These are phyloP conservation scores for Lutraria rhynchaena DNA, from an alignment of 1,140 invertebrate species.

Conservation along the genomic window DNA sequence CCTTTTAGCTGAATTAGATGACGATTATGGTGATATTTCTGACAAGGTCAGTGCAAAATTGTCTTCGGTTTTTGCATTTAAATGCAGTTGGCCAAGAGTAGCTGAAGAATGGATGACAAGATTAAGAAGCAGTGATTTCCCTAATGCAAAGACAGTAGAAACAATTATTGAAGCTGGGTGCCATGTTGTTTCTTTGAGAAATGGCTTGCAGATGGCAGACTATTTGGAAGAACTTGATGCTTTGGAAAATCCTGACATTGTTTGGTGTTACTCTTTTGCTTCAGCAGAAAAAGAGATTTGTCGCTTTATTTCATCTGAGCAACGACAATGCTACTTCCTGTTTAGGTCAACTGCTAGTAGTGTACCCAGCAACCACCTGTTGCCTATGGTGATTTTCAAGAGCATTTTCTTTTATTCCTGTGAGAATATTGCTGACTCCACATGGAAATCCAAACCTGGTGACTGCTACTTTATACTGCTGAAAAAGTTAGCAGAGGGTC, in stretches of 20 bases:
- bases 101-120: constrained; percentile 4
- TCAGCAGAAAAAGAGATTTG: constrained; percentile 25
- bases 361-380: not conserved
- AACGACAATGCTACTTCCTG: constrained; percentile 11
- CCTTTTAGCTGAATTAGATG: not conserved
- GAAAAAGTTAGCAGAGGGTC: constrained; percentile 1
- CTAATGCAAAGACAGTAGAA: not conserved
- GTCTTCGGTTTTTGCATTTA: not conserved
- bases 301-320: not conserved
- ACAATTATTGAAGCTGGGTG: not conserved
- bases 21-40: not conserved
- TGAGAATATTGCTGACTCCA: constrained; percentile 11
- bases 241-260: not conserved
- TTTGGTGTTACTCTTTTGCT: constrained; percentile 26
- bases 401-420: constrained; percentile 41
- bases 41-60: not conserved
- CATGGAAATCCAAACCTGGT: constrained; percentile 20
- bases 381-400: constrained; percentile 1
- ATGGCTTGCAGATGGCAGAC: not conserved
- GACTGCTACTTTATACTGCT: constrained; percentile 20
- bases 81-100: not conserved
- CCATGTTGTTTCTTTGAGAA: constrained; percentile 1
- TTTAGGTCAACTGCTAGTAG: not conserved
- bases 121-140: not conserved
- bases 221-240: not conserved